These are phyloP conservation scores for Plagodis dolabraria DNA, from an alignment of 2,888 invertebrate genomes.

Conservation along the genomic window DNA sequence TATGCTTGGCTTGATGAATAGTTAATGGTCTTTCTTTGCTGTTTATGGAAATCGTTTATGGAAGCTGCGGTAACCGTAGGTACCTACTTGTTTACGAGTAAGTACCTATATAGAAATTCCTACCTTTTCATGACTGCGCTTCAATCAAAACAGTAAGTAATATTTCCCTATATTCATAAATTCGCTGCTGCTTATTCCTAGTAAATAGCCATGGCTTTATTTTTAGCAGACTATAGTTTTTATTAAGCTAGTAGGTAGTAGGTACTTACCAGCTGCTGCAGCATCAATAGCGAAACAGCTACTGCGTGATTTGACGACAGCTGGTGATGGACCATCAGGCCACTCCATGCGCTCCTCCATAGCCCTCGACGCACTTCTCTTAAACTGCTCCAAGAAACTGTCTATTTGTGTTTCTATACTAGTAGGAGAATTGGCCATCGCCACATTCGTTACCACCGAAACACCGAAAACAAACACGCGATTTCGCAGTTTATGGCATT, in stretches of 20 bases:
- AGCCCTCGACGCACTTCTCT: slow-evolving; percentile 90
- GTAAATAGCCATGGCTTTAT: too few species aligned
- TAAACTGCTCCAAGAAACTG: slow-evolving; percentile 93
- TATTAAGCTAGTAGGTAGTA: background rate
- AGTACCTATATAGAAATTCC: too few species aligned
- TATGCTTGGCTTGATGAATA: too few species aligned
- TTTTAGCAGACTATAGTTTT: too few species aligned
- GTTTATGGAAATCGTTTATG: too few species aligned
- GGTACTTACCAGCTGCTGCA: slow-evolving; percentile 70
- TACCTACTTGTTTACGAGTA: too few species aligned
- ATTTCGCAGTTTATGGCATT: slow-evolving; percentile 62
- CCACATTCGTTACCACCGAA: slow-evolving; percentile 79
- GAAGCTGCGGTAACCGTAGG: too few species aligned
- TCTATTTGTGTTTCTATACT: slow-evolving; percentile 93
- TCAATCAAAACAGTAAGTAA: too few species aligned
- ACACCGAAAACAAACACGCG: slow-evolving; percentile 79
- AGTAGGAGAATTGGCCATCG: slow-evolving; percentile 87
- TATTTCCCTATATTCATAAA: too few species aligned
- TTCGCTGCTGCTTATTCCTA: too few species aligned
- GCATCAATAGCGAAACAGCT: slow-evolving; percentile 79
- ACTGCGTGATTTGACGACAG: slow-evolving; percentile 78
- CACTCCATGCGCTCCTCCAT: slow-evolving; percentile 87
- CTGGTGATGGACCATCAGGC: slow-evolving; percentile 76
- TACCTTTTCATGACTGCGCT: too few species aligned
- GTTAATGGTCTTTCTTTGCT: too few species aligned